Conservation (phyloP, 2,888 invertebrate genomes). For the Apeira syringaria region DNA sequence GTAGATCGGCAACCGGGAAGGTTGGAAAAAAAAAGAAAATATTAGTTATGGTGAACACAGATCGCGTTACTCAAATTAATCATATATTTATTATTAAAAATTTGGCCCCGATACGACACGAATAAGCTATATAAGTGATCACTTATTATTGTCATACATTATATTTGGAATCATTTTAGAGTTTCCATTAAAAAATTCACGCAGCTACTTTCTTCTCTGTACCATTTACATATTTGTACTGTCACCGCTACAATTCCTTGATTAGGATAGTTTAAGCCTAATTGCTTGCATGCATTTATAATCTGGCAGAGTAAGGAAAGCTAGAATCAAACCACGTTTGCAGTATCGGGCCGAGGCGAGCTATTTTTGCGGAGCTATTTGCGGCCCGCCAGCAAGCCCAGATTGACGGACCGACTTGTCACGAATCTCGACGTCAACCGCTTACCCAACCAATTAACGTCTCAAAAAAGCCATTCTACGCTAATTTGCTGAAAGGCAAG, state of each 20-base stretch:
- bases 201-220: conserved; percentile 22
- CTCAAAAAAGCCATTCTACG: conserved; percentile 45
- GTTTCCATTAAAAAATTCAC: conserved; percentile 28
- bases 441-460: conserved; percentile 57
- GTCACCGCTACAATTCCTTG: conserved; percentile 13
- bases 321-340: conserved; percentile 77
- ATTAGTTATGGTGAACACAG: conserved; percentile 27
- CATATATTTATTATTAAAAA: conserved; percentile 51
- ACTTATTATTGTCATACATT: conserved; percentile 26
- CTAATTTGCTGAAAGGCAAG: conserved; percentile 17
- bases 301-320: conserved; percentile 52
- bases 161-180: conserved; percentile 32
- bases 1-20: conserved; percentile 36
- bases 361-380: conserved; percentile 78
- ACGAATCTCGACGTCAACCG: conserved; percentile 61
- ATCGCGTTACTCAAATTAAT: conserved; percentile 41
- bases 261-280: conserved; percentile 1
- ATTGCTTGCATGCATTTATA: conserved; percentile 29
- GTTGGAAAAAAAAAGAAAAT: conserved; percentile 32
- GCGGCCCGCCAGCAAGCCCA: conserved; percentile 74
- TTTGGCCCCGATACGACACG: conserved; percentile 57
- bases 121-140: conserved; percentile 52
- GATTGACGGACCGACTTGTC: conserved; percentile 82
- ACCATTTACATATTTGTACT: conserved; percentile 4
- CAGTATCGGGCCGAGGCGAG: conserved; percentile 76